Percentiles rank a stretch among this genome's conserved stretches.
phyloP scores from a whole-genome alignment of 2,888 invertebrate species.

The Cyclophora punctaria region DNA sequence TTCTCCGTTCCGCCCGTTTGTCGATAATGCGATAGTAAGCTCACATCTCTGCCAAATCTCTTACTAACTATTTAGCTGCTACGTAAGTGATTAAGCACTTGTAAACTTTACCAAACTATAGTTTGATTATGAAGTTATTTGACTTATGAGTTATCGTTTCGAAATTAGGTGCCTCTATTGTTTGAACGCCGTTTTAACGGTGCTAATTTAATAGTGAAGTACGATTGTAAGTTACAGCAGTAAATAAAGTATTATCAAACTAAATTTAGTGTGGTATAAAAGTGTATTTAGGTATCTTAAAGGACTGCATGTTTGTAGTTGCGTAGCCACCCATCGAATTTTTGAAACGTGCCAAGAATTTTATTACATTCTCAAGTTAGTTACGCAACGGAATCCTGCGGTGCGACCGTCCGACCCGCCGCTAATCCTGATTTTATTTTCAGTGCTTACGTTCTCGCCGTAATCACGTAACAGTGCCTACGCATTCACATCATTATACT shows the following conservation, averaged over 20 bases:
- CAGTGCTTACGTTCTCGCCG: conserved; percentile 7
- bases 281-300: conserved; percentile 9
- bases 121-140: too few relatives aligned
- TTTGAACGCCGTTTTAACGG: too few relatives aligned
- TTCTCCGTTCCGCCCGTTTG: not conserved
- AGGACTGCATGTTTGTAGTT: conserved; percentile 9
- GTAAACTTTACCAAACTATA: too few relatives aligned
- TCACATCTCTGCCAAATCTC: conserved; percentile 7
- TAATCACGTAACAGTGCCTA: not conserved
- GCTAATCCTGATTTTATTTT: conserved; percentile 15
- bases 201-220: not conserved
- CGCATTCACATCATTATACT: not conserved
- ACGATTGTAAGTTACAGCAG: not conserved
- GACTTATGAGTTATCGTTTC: too few relatives aligned
- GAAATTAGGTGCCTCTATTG: too few relatives aligned
- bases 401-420: conserved; percentile 2
- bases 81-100: conserved; percentile 2
- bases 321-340: conserved; percentile 10
- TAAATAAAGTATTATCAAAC: not conserved
- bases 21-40: conserved; percentile 1
- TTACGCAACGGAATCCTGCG: conserved; percentile 13
- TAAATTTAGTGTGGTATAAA: conserved; percentile 7
- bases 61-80: not conserved
- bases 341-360: conserved; percentile 19
- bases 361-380: conserved; percentile 16